phyloP scores from a whole-genome alignment of 2,113 vertebrate genomes.

The Heterotilapia buettikoferi region DNA sequence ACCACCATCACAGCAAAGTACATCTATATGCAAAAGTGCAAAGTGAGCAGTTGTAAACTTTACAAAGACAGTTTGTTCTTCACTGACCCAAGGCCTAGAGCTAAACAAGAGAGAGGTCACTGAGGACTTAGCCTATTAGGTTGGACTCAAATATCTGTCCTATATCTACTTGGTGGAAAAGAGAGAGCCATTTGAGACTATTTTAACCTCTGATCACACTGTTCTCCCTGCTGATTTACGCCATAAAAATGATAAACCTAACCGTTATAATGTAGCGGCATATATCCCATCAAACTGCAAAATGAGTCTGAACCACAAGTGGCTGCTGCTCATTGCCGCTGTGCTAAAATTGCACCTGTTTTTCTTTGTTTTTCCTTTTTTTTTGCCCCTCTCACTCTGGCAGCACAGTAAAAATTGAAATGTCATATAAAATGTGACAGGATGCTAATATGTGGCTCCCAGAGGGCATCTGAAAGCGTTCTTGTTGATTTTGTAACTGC shows the following conservation, averaged over 20 bases:
- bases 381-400: conserved; percentile 32
- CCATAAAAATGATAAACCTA: conserved; percentile 62
- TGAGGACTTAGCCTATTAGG: conserved; percentile 49
- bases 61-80: conserved; percentile 65
- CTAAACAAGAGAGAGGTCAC: conserved; percentile 60
- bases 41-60: conserved; percentile 61
- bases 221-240: conserved; percentile 50
- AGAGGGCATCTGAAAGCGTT: conserved; percentile 63
- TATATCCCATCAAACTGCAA: conserved; percentile 45
- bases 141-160: conserved; percentile 65
- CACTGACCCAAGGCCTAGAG: conserved; percentile 63
- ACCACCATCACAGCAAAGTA: conserved; percentile 11
- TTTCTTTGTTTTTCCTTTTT: conserved; percentile 54
- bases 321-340: conserved; percentile 38
- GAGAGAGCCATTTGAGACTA: conserved; percentile 49
- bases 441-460: conserved; percentile 70
- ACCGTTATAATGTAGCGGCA: conserved; percentile 42
- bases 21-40: conserved; percentile 43
- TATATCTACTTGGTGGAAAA: conserved; percentile 56
- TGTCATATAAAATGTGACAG: conserved; percentile 70
- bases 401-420: conserved; percentile 68
- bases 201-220: conserved; percentile 58
- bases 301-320: conserved; percentile 56
- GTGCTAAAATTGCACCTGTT: conserved; percentile 70
- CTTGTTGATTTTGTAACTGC: conserved; percentile 67